Evolutionary conservation across 2,113 vertebrate genomes (phyloP), one percentile per base, ranked within the genome.

Genomic region (Pagrus major): DNA sequence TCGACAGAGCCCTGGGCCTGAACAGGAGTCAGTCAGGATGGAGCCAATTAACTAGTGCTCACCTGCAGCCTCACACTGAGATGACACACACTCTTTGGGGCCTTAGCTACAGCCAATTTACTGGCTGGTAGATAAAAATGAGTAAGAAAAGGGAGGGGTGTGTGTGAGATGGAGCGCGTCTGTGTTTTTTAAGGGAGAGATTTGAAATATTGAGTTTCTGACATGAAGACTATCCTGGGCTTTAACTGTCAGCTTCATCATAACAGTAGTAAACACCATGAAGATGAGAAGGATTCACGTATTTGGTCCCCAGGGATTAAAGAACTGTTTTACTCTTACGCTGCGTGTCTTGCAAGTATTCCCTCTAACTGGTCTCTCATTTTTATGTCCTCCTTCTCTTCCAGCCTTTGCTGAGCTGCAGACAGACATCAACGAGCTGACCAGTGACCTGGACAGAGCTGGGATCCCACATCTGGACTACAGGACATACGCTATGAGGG

Each of bases 391-490:
- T 73, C 27, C 47, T 37, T 27, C 10, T 56, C 11, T 78, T 21
- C 31, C 63, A 99, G 98, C 98, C 14, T 99, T 99, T 85, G 98
- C 98, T 0, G 98, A 99, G 94, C 95, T 99, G 71, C 98, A 99
- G 93, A 99, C 98, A 0, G 98, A 99, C 91, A 99, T 99, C 93
- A 99, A 99, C 7, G 98, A 99, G 91, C 91, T 99, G 80, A 99
- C 98, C 88, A 99, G 98, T 0, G 98, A 99, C 93, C 93, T 99
- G 87, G 98, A 99, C 93, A 95, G 98, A 67, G 96, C 98, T 0
- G 98, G 98, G 2, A 99, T 99, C 90, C 98, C 98, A 0, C 97
- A 99, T 91, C 95, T 99, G 63, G 98, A 99, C 93, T 99, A 99
- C 52, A 95, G 97, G 54, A 98, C 97, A 0, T 99, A 99, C 0